Conservation (phyloP, 2,888 invertebrate species). For the Himalopsyche kuldschensis region DNA sequence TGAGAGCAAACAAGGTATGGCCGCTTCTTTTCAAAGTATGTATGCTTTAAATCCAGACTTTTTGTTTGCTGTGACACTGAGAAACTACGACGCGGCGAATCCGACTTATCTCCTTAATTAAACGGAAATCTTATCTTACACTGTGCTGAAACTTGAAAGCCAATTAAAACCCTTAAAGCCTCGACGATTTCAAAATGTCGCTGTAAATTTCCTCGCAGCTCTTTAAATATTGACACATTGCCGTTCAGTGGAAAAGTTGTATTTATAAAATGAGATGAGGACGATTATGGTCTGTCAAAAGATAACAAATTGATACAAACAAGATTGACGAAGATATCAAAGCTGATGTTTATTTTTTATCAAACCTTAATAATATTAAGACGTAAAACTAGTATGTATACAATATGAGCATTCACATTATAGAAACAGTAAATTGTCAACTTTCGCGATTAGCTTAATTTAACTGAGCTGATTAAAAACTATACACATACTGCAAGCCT, state of each 20-base stretch:
- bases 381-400: no score
- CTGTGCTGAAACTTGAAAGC: neutral
- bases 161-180: neutral
- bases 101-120: neutral
- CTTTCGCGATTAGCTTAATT: no score
- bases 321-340: no score
- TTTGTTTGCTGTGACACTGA: neutral
- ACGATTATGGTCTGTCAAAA: neutral
- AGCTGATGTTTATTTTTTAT: no score
- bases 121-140: neutral
- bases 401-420: no score
- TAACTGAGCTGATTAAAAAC: no score
- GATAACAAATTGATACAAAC: no score
- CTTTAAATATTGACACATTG: neutral
- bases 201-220: neutral
- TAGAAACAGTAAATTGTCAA: no score
- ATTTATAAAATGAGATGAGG: neutral
- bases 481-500: no score
- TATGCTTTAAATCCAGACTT: neutral
- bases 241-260: neutral
- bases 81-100: neutral
- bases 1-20: neutral
- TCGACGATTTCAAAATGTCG: neutral
- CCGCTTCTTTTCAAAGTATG: neutral
- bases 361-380: no score